Evolutionary conservation across 2,113 vertebrate genomes (phyloP).

Genomic region (Uropsilus gracilis): DNA sequence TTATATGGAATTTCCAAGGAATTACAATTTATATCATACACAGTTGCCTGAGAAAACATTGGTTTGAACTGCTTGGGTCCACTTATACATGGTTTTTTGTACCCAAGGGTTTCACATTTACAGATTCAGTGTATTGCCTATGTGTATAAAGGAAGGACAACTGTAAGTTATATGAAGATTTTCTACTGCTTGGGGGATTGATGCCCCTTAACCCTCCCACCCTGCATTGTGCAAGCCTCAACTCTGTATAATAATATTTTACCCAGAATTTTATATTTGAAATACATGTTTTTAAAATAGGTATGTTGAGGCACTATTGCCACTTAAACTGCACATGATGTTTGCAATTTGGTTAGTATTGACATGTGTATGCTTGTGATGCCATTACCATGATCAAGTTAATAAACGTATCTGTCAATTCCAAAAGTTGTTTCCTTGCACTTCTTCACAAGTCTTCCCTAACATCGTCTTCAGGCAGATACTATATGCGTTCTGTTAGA

Average conservation of each 20-base stretch:
- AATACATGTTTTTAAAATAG: not conserved
- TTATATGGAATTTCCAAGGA: not conserved
- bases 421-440: not conserved
- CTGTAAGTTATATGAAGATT: too few relatives aligned
- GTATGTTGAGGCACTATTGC: not conserved
- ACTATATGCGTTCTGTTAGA: not conserved
- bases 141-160: too few relatives aligned
- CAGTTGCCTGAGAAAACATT: not conserved
- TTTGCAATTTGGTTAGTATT: not conserved
- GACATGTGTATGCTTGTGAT: not conserved
- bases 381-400: not conserved
- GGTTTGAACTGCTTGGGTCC: not conserved
- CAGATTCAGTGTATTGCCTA: too few relatives aligned
- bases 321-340: not conserved
- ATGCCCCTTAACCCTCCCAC: too few relatives aligned
- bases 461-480: not conserved
- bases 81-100: not conserved
- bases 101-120: not conserved
- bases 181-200: too few relatives aligned
- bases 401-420: not conserved
- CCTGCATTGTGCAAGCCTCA: not conserved
- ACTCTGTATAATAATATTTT: not conserved
- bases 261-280: conserved; percentile 22
- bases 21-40: not conserved
- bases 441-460: not conserved